These are phyloP conservation scores for Petrophora chlorosata DNA, from an alignment of 2,888 invertebrate species.

Conservation along the genomic window DNA sequence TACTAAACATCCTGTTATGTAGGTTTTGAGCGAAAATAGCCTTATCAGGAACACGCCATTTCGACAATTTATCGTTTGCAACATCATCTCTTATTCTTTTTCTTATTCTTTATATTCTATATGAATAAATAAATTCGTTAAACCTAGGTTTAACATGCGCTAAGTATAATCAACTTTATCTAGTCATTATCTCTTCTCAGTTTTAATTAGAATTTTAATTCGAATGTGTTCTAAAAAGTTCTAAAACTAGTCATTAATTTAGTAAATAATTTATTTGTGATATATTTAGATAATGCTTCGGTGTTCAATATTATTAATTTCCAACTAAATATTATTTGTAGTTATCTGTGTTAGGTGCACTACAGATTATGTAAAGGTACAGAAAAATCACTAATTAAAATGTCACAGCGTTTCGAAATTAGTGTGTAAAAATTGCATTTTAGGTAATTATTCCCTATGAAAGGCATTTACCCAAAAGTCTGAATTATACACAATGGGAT, in stretches of 20 bases:
- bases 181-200: background rate
- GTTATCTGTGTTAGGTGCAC: background rate
- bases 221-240: background rate
- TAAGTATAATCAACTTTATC: no score
- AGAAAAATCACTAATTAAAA: conserved; percentile 1
- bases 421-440: conserved; percentile 14
- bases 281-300: conserved; percentile 24
- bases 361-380: background rate
- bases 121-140: no score
- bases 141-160: no score
- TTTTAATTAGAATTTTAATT: background rate
- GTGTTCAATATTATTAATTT: conserved; percentile 23
- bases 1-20: no score
- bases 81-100: no score
- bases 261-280: no score
- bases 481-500: conserved; percentile 52
- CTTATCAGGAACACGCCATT: no score
- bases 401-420: background rate
- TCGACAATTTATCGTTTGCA: no score
- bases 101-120: no score
- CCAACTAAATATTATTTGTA: conserved; percentile 1
- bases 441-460: conserved; percentile 40
- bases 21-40: no score
- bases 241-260: conserved; percentile 13
- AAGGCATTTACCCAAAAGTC: conserved; percentile 53